Conservation (phyloP, 2,888 invertebrate species). For the Gandaritis pyraliata region DNA sequence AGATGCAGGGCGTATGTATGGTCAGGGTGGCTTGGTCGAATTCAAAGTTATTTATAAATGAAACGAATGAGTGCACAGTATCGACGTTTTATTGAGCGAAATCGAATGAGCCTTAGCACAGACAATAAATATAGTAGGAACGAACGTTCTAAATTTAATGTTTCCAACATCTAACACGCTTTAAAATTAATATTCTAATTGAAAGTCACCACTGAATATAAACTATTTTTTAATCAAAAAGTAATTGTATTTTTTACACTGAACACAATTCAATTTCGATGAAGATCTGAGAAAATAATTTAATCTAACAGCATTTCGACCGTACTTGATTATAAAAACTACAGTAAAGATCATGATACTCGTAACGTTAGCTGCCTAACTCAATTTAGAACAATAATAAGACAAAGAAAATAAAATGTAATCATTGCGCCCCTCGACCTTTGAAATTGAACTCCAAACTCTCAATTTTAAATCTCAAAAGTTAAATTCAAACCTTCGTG, state of each 20-base stretch:
- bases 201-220: no score
- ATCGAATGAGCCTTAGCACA: no score
- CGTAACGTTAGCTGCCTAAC: conserved; percentile 23
- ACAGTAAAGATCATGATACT: conserved; percentile 16
- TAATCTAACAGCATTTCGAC: conserved; percentile 12
- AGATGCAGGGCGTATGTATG: no score
- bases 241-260: neutral
- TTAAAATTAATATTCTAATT: no score
- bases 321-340: conserved; percentile 24
- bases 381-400: conserved; percentile 24
- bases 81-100: no score
- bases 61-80: no score
- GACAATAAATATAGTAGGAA: no score
- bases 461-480: conserved; percentile 20
- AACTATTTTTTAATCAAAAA: no score
- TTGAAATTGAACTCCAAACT: conserved; percentile 10
- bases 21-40: no score
- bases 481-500: conserved; percentile 14
- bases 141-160: no score
- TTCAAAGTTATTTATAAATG: no score
- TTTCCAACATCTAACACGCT: no score
- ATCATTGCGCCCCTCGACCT: conserved; percentile 15
- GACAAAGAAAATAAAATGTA: conserved; percentile 29
- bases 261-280: neutral
- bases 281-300: conserved; percentile 12